Base-by-base conservation (phyloP, 2,888 invertebrate genomes). In the Cataglyphis altisquamis region DNA sequence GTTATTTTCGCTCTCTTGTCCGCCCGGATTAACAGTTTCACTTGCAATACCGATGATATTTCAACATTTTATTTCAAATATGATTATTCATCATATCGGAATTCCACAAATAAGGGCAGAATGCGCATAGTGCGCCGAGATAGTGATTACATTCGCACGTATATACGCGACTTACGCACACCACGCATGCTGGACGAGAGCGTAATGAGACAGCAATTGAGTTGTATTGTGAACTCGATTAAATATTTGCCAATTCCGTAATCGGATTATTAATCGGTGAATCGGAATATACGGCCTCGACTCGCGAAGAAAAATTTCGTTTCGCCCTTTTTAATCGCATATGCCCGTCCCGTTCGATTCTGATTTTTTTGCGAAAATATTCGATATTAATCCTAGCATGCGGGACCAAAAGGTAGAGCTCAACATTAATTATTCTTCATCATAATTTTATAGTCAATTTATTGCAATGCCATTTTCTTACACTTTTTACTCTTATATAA, bases 211-310 rank as follows among this genome's bases (percentile, higher is more conserved):
- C 60, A 70, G 60, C 45, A 70, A 48, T 29, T 12, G 45, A 60
- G 60, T 6, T 60, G 63, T 52, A 32, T 52, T 32, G 25, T 36
- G 67, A 18, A 45, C 48, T 25, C 60, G 78, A 70, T 70, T 80
- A 80, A 80, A 80, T 70, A 70, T 80, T 80, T 80, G 45, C 32
- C 70, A 25, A 70, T 60, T 60, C 36, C 25, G 25, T 64, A 64
- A 36, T 21, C 29, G 60, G 32, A 78, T 78, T 32, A 45, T 18
- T 60, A 70, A 29, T 32, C 57, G 32, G 3, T 36, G 48, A 52
- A 18, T 21, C 60, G 21, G n/a, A 55, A 77, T 15, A 39, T n/a
- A 25, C 25, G 32, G 25, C 3, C n/a, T 39, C 18, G 52, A 15
- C 2, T n/a, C 15, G 15, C 12, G 4, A 45, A 25, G 60, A 3